Evolutionary conservation across 2,888 invertebrate species (phyloP), one percentile per base, ranked within the genome.

Genomic region (Zaprionus bogoriensis): DNA sequence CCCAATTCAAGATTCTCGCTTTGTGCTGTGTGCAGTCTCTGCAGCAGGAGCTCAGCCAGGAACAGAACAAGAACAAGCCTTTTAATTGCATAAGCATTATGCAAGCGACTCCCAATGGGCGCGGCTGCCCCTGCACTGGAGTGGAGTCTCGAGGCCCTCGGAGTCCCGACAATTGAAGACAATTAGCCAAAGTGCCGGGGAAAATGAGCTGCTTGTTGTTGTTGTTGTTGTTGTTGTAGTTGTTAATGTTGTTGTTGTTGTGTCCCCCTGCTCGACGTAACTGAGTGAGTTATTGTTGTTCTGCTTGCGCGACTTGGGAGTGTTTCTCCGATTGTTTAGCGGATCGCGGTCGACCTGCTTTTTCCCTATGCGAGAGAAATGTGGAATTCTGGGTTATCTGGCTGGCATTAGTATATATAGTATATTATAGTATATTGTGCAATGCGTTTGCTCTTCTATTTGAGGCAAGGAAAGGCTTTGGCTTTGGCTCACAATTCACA

Each of bases 41-140:
- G 14, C 12, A 23, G 32, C 25, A 14, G 14, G 6, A 23, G 32
- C 2, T 9, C n/a, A 7, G 22, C 20, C 47, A 51, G 58, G 25
- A 28, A 36, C 59, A 71, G 75, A 73, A 73, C 77, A n/a, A n/a
- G n/a, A n/a, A n/a, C n/a, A 61, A 57, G 72, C 54, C 58, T 75
- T 66, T 76, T 80, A 81, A 79, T 80, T 81, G 81, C 79, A 81
- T 80, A 73, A 81, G 70, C 75, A 73, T 77, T 77, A 77, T 79
- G 79, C 69, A 77, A 58, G 59, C 67, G 63, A 63, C 58, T 70
- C 58, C 60, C 54, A 51, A 54, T 61, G 48, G 48, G 6, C 14
- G 14, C 14, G n/a, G n/a, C 27, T 27, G 3, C 27, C 27, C 7
- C 27, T 10, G 10, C 1, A 36, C 6, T 7, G 14, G 14, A 36